phyloP scores from a whole-genome alignment of 1,140 invertebrate species.

The Caligus rogercresseyi region DNA sequence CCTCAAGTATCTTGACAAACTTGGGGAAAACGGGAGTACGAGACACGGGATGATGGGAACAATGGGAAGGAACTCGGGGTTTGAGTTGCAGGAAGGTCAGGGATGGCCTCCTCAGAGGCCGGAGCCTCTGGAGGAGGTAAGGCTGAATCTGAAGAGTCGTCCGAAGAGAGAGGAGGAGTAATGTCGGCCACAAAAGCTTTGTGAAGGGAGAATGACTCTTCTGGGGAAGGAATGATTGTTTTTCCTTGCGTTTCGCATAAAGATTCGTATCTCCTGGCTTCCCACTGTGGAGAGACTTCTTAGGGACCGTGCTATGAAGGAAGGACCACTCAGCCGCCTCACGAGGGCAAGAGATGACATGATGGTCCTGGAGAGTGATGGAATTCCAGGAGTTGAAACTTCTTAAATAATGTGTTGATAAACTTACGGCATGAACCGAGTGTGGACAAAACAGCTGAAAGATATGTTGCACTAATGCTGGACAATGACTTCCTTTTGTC shows the following conservation, averaged over 20 bases:
- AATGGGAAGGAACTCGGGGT: constrained; percentile 84
- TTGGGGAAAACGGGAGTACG: constrained; percentile 91
- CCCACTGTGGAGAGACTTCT: background rate
- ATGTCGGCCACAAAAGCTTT: background rate
- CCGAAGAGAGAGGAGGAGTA: background rate
- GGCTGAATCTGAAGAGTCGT: background rate
- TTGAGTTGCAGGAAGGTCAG: constrained; percentile 53
- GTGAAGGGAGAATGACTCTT: background rate
- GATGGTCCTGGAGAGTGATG: no score
- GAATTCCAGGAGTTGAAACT: no score
- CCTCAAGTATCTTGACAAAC: constrained; percentile 94
- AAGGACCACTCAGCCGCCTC: background rate
- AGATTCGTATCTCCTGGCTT: background rate
- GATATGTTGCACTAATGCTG: no score
- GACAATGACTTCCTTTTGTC: no score
- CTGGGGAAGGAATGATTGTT: background rate
- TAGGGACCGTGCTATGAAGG: background rate
- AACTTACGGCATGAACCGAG: no score
- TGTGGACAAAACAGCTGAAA: no score
- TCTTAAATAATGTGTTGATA: no score
- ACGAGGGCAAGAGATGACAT: background rate
- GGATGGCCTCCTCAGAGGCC: background rate
- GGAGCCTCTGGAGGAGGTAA: background rate
- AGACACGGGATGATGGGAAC: constrained; percentile 76
- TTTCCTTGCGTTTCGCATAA: background rate